Evolutionary conservation across 2,888 invertebrate species (phyloP).

Genomic region (Neocrepidodera transversa): DNA sequence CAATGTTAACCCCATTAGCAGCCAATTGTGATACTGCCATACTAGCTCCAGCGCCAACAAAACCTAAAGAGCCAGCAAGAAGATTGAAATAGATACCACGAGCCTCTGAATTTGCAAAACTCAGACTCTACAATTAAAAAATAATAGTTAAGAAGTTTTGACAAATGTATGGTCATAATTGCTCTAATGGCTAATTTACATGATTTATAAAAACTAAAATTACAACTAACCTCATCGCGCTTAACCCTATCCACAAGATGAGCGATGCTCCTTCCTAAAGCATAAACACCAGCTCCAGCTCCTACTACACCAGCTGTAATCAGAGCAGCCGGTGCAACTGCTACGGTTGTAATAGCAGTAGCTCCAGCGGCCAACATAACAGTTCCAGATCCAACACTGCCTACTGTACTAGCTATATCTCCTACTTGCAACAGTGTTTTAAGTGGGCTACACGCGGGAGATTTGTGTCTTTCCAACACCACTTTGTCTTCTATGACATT

Average conservation of each 20-base stretch:
- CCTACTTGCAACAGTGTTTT: conserved; percentile 46
- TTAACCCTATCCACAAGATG: conserved; percentile 24
- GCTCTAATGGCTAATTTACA: too few species aligned
- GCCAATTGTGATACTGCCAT: conserved; percentile 61
- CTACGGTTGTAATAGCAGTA: conserved; percentile 57
- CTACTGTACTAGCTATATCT: conserved; percentile 50
- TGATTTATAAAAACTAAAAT: neutral
- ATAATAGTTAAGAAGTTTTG: neutral
- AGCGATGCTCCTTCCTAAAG: conserved; percentile 59
- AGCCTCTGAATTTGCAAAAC: conserved; percentile 64
- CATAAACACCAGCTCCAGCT: conserved; percentile 60
- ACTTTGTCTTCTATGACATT: conserved; percentile 48
- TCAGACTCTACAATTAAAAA: conserved; percentile 45
- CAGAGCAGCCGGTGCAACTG: conserved; percentile 21
- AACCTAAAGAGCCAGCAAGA: conserved; percentile 64
- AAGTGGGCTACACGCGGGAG: conserved; percentile 52
- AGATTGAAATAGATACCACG: conserved; percentile 69
- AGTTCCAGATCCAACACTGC: conserved; percentile 60
- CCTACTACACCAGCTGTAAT: conserved; percentile 33
- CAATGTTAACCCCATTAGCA: conserved; percentile 55
- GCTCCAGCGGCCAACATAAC: conserved; percentile 64
- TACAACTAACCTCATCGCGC: conserved; percentile 60
- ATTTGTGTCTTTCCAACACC: conserved; percentile 47
- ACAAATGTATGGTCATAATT: neutral
- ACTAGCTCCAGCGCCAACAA: conserved; percentile 65